Evolutionary conservation across 2,888 invertebrate species (phyloP).

Genomic region (Drosophila prostipennis): DNA sequence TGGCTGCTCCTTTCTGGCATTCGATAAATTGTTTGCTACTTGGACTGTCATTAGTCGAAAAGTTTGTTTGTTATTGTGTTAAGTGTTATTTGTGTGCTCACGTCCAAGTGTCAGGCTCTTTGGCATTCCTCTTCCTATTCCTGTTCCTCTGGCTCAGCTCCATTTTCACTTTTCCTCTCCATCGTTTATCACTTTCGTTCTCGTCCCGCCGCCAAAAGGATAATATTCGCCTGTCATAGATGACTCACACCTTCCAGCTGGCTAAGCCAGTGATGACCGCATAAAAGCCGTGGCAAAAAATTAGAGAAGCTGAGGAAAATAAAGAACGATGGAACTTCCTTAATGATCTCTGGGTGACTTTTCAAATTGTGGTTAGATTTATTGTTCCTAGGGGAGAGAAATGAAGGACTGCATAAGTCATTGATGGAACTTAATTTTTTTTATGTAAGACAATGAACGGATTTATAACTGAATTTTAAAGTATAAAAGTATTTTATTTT

Average conservation of each 20-base stretch:
- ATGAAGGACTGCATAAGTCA: neutral
- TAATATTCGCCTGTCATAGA: constrained; percentile 63
- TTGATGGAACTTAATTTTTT: no score
- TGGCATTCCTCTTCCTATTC: constrained; percentile 14
- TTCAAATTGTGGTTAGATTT: constrained; percentile 15
- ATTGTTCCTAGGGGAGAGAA: constrained; percentile 14
- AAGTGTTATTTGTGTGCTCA: constrained; percentile 81
- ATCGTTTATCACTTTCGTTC: constrained; percentile 78
- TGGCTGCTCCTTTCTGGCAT: constrained; percentile 59
- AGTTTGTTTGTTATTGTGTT: constrained; percentile 83
- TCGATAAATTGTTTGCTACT: constrained; percentile 81
- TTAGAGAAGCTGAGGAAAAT: constrained; percentile 4
- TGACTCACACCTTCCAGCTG: constrained; percentile 43
- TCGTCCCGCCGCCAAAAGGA: constrained; percentile 21
- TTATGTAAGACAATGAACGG: neutral
- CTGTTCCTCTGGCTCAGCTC: neutral
- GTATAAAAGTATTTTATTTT: no score
- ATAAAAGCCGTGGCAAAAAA: constrained; percentile 26
- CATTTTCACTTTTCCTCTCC: constrained; percentile 26
- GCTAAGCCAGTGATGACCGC: constrained; percentile 41
- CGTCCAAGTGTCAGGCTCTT: constrained; percentile 75
- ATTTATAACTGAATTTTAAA: no score
- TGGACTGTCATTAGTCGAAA: constrained; percentile 82
- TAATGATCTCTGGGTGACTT: constrained; percentile 45
- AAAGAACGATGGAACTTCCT: constrained; percentile 18